These are phyloP conservation scores for Stomatorhinus walkeri DNA, from an alignment of 2,797 vertebrate genomes.

Conservation along the genomic window DNA sequence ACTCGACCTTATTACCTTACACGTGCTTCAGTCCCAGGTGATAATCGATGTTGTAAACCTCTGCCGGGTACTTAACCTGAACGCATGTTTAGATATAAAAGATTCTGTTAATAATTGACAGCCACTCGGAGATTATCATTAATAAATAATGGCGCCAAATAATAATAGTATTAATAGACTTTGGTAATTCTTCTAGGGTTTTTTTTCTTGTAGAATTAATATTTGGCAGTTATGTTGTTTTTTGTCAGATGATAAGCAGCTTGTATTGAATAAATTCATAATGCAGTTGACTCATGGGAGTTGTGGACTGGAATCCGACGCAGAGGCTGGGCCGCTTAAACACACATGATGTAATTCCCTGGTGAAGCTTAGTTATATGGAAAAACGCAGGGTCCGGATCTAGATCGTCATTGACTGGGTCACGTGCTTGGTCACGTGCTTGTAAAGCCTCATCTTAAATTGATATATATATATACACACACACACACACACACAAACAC, in stretches of 20 bases:
- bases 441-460: background rate
- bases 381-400: background rate
- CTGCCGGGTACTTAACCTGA: background rate
- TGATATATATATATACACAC: too few relatives aligned
- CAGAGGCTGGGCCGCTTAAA: background rate
- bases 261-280: background rate
- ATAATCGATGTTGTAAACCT: background rate
- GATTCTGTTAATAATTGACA: background rate
- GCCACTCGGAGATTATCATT: background rate
- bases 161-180: background rate
- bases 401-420: background rate
- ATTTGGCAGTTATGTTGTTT: background rate
- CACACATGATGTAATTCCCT: background rate
- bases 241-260: background rate
- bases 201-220: background rate
- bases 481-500: background rate
- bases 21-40: background rate
- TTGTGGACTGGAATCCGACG: background rate
- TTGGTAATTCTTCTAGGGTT: background rate
- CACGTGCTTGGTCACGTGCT: background rate
- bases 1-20: background rate
- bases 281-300: background rate
- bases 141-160: background rate
- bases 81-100: background rate
- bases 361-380: background rate